These are phyloP conservation scores for Laodelphax striatellus DNA, from an alignment of 1,140 invertebrate genomes.

Conservation along the genomic window DNA sequence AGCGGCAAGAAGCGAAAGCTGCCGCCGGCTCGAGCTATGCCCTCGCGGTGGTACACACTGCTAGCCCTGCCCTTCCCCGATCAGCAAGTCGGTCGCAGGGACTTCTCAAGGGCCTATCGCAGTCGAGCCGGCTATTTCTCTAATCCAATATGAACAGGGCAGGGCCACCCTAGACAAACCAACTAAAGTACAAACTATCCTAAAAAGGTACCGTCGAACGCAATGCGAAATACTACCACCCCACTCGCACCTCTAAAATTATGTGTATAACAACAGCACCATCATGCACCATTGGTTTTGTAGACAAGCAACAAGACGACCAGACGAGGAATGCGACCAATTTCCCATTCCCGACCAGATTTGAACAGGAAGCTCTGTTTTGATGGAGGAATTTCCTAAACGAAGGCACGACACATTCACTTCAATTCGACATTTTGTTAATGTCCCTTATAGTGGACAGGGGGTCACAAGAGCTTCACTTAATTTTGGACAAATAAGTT, in stretches of 20 bases:
- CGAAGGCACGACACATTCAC: no score
- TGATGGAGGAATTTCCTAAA: no score
- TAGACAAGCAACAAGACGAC: no score
- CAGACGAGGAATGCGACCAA: no score
- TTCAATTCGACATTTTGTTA: no score
- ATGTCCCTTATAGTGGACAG: no score
- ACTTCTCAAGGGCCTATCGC: slow-evolving; percentile 61
- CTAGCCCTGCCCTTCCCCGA: slow-evolving; percentile 83
- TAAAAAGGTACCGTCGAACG: not conserved
- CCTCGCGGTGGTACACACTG: slow-evolving; percentile 76
- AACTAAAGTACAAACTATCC: slow-evolving; percentile 7
- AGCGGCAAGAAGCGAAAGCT: slow-evolving; percentile 26
- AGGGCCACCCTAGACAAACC: not conserved
- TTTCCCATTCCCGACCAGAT: no score
- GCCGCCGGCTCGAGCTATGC: slow-evolving; percentile 38
- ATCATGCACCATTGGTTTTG: no score
- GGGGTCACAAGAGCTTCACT: no score
- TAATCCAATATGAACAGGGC: slow-evolving; percentile 37
- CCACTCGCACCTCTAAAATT: not conserved
- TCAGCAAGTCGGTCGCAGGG: slow-evolving; percentile 73
- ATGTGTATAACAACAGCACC: no score
- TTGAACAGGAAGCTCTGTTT: no score
- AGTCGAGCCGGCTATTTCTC: slow-evolving; percentile 76
- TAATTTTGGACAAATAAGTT: no score
- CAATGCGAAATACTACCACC: not conserved